These are phyloP conservation scores for Clepsis dumicolana DNA, from an alignment of 2,888 invertebrate genomes.

Conservation along the genomic window DNA sequence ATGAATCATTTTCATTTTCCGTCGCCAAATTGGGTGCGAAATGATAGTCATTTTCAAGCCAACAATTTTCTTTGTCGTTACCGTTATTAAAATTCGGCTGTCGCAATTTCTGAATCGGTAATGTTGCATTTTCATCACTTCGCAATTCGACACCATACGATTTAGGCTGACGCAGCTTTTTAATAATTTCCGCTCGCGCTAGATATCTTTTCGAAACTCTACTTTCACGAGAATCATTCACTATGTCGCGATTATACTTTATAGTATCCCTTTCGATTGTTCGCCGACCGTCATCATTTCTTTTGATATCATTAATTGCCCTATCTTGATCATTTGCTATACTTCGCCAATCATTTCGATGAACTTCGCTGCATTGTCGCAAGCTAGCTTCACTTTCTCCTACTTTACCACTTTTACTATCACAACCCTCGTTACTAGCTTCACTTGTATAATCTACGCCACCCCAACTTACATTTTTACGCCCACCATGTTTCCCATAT, in stretches of 20 bases:
- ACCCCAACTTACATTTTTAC: neutral
- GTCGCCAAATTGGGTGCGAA: neutral
- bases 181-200: neutral
- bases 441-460: neutral
- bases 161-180: conserved; percentile 7
- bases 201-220: neutral
- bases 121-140: neutral
- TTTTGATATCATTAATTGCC: neutral
- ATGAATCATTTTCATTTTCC: neutral
- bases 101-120: neutral
- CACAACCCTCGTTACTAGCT: neutral
- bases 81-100: neutral
- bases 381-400: neutral
- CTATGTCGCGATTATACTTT: neutral
- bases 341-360: neutral
- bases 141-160: neutral
- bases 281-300: neutral
- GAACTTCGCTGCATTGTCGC: neutral
- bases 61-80: neutral
- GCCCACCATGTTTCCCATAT: neutral
- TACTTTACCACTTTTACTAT: neutral
- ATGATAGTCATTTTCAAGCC: neutral
- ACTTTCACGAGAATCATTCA: neutral
- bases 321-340: neutral
- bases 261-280: neutral